phyloP scores from a whole-genome alignment of 2,888 invertebrate genomes.

The Drosophila melanosoma region DNA sequence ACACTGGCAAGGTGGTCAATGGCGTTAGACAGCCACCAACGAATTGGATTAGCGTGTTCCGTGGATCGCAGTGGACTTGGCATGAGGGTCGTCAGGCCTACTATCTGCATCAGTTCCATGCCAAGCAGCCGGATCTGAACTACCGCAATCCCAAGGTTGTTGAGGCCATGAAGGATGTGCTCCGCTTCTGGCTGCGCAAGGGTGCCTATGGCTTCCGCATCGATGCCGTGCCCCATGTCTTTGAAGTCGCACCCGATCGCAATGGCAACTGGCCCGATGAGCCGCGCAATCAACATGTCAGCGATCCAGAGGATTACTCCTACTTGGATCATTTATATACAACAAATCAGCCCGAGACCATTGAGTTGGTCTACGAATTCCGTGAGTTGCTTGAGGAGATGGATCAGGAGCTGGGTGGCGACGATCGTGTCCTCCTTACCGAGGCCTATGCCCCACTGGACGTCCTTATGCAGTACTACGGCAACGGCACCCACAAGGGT shows the following conservation, averaged over 20 bases:
- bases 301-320: conserved; percentile 86
- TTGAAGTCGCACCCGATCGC: conserved; percentile 72
- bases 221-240: conserved; percentile 87
- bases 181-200: conserved; percentile 91
- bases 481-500: conserved; percentile 84
- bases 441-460: conserved; percentile 87
- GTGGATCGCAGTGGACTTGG: conserved; percentile 88
- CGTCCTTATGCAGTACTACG: conserved; percentile 88
- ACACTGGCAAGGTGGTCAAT: conserved; percentile 82
- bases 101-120: conserved; percentile 88
- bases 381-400: conserved; percentile 86
- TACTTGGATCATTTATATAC: conserved; percentile 87
- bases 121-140: conserved; percentile 89
- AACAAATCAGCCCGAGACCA: conserved; percentile 87
- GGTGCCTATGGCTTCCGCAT: conserved; percentile 93
- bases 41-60: conserved; percentile 86
- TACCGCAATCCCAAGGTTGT: conserved; percentile 86
- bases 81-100: conserved; percentile 86
- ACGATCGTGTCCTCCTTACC: conserved; percentile 86
- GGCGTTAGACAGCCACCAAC: conserved; percentile 84
- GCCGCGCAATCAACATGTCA: conserved; percentile 84
- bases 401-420: conserved; percentile 77
- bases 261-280: conserved; percentile 85
- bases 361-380: conserved; percentile 87
- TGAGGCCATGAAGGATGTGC: conserved; percentile 86